Conservation (phyloP, 2,113 vertebrate genomes). For the Salvelinus fontinalis region DNA sequence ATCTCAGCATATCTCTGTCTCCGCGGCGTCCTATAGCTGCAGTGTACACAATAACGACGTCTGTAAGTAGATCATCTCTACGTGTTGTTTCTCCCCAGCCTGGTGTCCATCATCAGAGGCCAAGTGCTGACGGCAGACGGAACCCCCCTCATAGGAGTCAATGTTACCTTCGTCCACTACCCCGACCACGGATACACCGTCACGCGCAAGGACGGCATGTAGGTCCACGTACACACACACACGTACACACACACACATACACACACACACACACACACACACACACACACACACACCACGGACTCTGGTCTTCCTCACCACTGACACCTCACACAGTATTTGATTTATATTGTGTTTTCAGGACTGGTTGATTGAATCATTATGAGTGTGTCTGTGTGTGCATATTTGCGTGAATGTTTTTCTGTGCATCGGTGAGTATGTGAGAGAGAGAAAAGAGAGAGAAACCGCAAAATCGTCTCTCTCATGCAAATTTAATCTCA, state of each 20-base stretch:
- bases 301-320: neutral
- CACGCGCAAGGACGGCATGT: slow-evolving; percentile 97
- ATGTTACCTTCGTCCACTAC: slow-evolving; percentile 95
- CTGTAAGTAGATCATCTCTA: no score
- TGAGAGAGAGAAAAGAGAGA: neutral
- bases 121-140: slow-evolving; percentile 96
- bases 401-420: neutral
- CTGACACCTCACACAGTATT: no score
- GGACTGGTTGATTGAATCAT: neutral
- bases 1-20: slow-evolving; percentile 7
- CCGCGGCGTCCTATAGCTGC: no score
- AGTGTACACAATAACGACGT: no score
- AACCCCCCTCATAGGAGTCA: slow-evolving; percentile 95
- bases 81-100: slow-evolving; percentile 62
- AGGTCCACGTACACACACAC: slow-evolving; percentile 56
- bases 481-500: neutral
- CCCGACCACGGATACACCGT: slow-evolving; percentile 93
- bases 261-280: neutral
- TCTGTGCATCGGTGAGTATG: neutral
- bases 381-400: no score
- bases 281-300: slow-evolving; percentile 7
- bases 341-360: neutral
- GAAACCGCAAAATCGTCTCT: neutral
- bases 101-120: slow-evolving; percentile 93
- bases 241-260: no score